Evolutionary conservation across 2,113 vertebrate species (phyloP).

Genomic region (Tragelaphus buxtoni): DNA sequence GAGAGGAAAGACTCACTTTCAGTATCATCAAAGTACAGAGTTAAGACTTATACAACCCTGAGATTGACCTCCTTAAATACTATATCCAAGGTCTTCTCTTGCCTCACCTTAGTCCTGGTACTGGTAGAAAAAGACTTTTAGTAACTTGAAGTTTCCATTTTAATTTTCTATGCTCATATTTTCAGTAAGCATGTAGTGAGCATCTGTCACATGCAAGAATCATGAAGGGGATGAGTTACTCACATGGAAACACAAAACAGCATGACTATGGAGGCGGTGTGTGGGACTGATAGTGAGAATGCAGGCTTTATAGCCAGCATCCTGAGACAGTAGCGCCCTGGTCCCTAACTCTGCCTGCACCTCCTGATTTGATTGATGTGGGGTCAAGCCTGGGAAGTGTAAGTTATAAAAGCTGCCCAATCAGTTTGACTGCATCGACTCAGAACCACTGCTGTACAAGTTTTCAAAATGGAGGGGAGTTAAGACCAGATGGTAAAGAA

Average conservation of each 20-base stretch:
- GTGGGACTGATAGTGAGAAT: background rate
- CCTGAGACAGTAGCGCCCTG: background rate
- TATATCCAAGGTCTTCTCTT: background rate
- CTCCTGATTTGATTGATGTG: background rate
- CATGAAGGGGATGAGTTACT: background rate
- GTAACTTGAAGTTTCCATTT: background rate
- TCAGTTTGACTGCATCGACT: background rate
- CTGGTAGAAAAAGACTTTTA: background rate
- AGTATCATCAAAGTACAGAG: too few relatives aligned
- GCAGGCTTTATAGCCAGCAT: rapidly evolving
- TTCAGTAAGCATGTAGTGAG: background rate
- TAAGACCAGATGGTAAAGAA: background rate
- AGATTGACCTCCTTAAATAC: background rate
- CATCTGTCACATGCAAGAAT: background rate
- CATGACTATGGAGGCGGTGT: too few relatives aligned
- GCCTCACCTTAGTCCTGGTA: background rate
- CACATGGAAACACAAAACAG: background rate
- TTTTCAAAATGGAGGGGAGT: background rate
- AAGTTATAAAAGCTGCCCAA: background rate
- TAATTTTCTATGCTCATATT: too few relatives aligned
- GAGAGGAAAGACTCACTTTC: background rate
- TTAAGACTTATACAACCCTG: background rate
- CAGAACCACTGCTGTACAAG: background rate
- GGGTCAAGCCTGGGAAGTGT: background rate
- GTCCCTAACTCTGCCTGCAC: background rate